Evolutionary conservation across 2,888 invertebrate genomes (phyloP), one percentile per base, ranked within the genome.

Genomic region (Heliconius sara): DNA sequence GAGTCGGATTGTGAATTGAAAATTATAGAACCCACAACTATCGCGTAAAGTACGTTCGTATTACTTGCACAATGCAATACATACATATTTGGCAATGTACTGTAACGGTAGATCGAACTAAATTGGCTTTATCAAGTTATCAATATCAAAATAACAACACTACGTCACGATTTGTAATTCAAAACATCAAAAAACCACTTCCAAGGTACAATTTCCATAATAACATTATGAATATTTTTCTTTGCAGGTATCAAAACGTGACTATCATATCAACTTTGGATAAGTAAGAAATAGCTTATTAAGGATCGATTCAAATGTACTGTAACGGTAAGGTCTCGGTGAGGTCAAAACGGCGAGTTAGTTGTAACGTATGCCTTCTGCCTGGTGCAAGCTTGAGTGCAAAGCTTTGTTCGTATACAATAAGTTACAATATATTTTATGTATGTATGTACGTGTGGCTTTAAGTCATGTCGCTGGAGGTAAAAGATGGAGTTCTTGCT

Each of bases 221-320:
- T 73, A 73, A 73, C 9, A 60, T 60, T 43, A 65, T 65, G 27
- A 66, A 65, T 47, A 65, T 74, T 74, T 78, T 63, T 77, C 43
- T 57, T 79, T 79, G 43, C 78, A 79, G 78, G 74, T 79, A 79
- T 60, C 60, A 79, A 16, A 79, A 75, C 74, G 68, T 47, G 63
- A 75, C 60, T 71, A 47, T 71, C 60, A 60, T 71, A 70, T 60
- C 63, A 71, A 47, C 19, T 63, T 43, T 43, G 27, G 27, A 65
- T 71, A 63, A 22, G 52, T 47, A 73, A 78, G 78, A 39, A 63
- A 79, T 75, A 65, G 68, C 68, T 78, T 74, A 27, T 43, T 77
- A 73, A 67, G 57, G 73, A 78, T 57, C 66, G 70, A 77, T 70
- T 71, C 75, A 75, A 65, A 75, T 75, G 22, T 75, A 75, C 66